These are phyloP conservation scores for Solea senegalensis DNA, from an alignment of 2,113 vertebrate genomes.

Conservation along the genomic window DNA sequence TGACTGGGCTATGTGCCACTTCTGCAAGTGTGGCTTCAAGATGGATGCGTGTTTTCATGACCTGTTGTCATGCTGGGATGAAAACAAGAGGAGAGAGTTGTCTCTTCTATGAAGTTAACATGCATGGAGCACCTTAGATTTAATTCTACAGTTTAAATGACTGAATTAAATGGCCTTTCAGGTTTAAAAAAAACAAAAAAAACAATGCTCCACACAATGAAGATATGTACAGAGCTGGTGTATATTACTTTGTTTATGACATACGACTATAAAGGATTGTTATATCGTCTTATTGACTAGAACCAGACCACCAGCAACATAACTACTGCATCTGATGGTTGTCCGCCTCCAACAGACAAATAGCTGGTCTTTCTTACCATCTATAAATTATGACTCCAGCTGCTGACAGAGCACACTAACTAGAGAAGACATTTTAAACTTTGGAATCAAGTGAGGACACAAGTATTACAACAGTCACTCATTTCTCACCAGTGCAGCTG, in stretches of 20 bases:
- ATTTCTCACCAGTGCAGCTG: constrained; percentile 47
- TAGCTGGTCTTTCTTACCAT: neutral
- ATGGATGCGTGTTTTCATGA: constrained; percentile 81
- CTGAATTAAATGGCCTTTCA: constrained; percentile 25
- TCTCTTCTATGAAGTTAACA: constrained; percentile 22
- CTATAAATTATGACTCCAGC: constrained; percentile 8
- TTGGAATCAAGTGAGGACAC: constrained; percentile 24
- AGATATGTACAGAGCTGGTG: constrained; percentile 19
- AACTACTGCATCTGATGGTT: constrained; percentile 16
- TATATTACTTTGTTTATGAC: constrained; percentile 27
- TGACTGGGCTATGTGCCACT: constrained; percentile 44
- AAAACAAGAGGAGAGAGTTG: neutral
- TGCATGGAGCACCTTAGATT: neutral
- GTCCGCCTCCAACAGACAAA: neutral
- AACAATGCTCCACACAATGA: neutral
- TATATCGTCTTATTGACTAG: constrained; percentile 11
- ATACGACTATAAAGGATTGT: constrained; percentile 25
- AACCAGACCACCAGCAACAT: constrained; percentile 28
- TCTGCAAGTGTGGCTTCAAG: constrained; percentile 44
- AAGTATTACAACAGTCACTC: neutral
- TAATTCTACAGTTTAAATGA: constrained; percentile 11
- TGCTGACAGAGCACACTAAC: constrained; percentile 9
- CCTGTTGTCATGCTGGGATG: constrained; percentile 41
- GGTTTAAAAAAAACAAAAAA: neutral
- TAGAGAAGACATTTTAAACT: constrained; percentile 31